Evolutionary conservation across 2,113 vertebrate species (phyloP).

Genomic region (Perca schrenkii): DNA sequence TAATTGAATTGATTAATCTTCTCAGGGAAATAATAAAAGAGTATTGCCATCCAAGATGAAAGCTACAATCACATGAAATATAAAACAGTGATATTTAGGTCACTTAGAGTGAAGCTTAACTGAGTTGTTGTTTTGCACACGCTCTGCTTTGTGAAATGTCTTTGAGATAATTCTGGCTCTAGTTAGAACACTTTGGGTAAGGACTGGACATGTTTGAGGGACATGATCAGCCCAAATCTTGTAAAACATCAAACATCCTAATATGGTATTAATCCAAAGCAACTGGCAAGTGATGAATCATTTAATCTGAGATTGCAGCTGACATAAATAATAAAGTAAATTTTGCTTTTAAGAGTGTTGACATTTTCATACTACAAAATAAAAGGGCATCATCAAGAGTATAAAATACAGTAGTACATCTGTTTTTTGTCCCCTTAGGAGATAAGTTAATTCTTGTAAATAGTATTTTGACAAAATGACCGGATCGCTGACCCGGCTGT

Average conservation of each 20-base stretch:
- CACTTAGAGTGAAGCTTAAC: conserved; percentile 9
- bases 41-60: neutral
- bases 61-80: conserved; percentile 19
- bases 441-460: neutral
- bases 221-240: conserved; percentile 50
- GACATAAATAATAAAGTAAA: conserved; percentile 47
- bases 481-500: neutral
- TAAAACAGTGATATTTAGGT: conserved; percentile 22
- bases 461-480: neutral
- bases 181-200: conserved; percentile 20
- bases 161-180: conserved; percentile 28
- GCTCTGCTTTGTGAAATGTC: neutral
- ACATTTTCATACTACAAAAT: conserved; percentile 31
- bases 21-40: conserved; percentile 12
- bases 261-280: conserved; percentile 62
- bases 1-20: too few relatives aligned
- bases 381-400: conserved; percentile 18
- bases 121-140: conserved; percentile 1
- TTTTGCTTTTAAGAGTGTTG: conserved; percentile 27
- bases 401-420: neutral
- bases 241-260: conserved; percentile 68
- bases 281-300: conserved; percentile 60
- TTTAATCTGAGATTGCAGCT: conserved; percentile 45
- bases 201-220: conserved; percentile 35
- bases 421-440: neutral